phyloP scores from a whole-genome alignment of 2,797 vertebrate genomes.

The Microctenopoma steveboyesi region DNA sequence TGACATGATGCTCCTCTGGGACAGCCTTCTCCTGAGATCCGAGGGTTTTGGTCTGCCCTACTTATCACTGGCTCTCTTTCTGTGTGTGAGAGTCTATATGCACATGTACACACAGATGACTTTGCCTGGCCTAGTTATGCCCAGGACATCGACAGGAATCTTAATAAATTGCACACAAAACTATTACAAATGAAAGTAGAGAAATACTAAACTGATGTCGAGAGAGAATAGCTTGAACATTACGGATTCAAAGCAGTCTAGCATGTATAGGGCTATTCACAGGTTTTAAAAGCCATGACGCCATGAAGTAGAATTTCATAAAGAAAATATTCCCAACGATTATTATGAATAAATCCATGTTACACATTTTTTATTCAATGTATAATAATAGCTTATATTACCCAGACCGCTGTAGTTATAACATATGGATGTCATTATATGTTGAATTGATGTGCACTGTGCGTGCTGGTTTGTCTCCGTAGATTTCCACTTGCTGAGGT shows the following conservation, averaged over 20 bases:
- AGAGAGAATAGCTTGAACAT: conserved; percentile 18
- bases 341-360: conserved; percentile 7
- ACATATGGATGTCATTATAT: conserved; percentile 13
- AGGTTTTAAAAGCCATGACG: not conserved
- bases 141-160: conserved; percentile 63
- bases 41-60: conserved; percentile 73
- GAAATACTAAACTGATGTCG: conserved; percentile 23
- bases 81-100: conserved; percentile 32
- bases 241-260: not conserved
- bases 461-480: conserved; percentile 21
- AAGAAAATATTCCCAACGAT: not conserved
- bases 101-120: conserved; percentile 39
- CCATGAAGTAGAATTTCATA: not conserved
- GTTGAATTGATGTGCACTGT: conserved; percentile 14
- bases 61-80: conserved; percentile 63
- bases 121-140: conserved; percentile 70
- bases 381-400: conserved; percentile 1
- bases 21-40: conserved; percentile 71
- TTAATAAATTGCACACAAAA: conserved; percentile 51
- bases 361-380: not conserved
- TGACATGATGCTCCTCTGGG: conserved; percentile 78
- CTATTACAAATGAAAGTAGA: conserved; percentile 18
- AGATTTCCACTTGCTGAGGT: conserved; percentile 28
- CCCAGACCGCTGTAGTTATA: not conserved
- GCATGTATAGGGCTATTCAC: conserved; percentile 2